Percentiles rank a stretch among this genome's conserved stretches.
Conservation (phyloP, 2,888 invertebrate genomes). For the Melolontha melolontha region DNA sequence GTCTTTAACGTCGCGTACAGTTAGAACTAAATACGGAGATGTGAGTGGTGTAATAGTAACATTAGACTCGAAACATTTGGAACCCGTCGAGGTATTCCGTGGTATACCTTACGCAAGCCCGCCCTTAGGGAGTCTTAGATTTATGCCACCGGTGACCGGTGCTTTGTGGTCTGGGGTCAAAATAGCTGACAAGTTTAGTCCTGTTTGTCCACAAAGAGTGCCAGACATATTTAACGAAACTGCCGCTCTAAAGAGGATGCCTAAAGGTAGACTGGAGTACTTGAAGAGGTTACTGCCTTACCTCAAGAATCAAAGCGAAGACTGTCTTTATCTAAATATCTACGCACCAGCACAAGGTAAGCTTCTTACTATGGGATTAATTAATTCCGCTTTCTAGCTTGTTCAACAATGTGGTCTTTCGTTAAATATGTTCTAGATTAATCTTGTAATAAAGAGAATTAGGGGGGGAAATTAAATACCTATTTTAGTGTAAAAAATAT, state of each 20-base stretch:
- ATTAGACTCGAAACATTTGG: constrained; percentile 82
- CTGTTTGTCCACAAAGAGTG: constrained; percentile 92
- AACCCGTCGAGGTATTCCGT: constrained; percentile 91
- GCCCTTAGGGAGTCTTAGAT: constrained; percentile 87
- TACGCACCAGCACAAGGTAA: constrained; percentile 96
- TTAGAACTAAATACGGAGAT: constrained; percentile 89
- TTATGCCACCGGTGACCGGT: constrained; percentile 96
- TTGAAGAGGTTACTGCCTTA: constrained; percentile 88
- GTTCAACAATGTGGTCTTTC: not conserved
- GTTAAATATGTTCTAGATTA: not conserved
- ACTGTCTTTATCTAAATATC: constrained; percentile 96
- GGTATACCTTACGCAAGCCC: constrained; percentile 96
- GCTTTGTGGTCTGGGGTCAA: constrained; percentile 92
- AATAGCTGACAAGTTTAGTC: constrained; percentile 87
- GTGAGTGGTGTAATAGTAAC: constrained; percentile 87
- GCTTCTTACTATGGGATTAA: constrained; percentile 56
- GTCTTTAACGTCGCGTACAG: constrained; percentile 83
- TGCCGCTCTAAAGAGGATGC: constrained; percentile 85
- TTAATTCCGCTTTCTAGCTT: constrained; percentile 8
- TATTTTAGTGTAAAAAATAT: too few species aligned
- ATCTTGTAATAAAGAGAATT: too few species aligned
- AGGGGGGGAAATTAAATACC: too few species aligned
- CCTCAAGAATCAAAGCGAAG: constrained; percentile 93
- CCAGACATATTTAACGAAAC: constrained; percentile 89
- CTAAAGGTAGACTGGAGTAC: constrained; percentile 88